Evolutionary conservation across 1,140 invertebrate genomes (phyloP).

Genomic region (Cydia splendana): DNA sequence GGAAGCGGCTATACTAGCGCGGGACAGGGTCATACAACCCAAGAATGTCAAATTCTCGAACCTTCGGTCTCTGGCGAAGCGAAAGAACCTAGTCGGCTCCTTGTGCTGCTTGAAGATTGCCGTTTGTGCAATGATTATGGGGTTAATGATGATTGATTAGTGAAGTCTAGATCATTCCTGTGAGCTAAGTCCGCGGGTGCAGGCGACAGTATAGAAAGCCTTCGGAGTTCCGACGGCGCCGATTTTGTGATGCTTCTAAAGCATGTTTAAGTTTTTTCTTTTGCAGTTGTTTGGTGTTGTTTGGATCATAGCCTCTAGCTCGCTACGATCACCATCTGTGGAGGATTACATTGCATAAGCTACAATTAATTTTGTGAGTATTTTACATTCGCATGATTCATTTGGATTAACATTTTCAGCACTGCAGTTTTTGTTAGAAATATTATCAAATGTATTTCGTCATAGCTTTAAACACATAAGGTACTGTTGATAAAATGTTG

Average conservation of each 20-base stretch:
- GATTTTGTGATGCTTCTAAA: constrained; percentile 73
- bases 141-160: constrained; percentile 57
- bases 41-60: constrained; percentile 60
- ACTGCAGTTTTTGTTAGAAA: neutral
- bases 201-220: constrained; percentile 69
- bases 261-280: constrained; percentile 81
- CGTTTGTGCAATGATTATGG: constrained; percentile 63
- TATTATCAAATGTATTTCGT: neutral
- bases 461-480: neutral
- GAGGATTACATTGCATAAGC: constrained; percentile 79
- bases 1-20: constrained; percentile 60
- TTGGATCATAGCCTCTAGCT: constrained; percentile 81
- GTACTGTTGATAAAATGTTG: neutral
- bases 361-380: constrained; percentile 63
- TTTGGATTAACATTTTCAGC: constrained; percentile 20
- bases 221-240: constrained; percentile 67
- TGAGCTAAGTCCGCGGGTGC: constrained; percentile 75
- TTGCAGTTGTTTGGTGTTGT: constrained; percentile 81
- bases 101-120: constrained; percentile 67
- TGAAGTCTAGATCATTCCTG: constrained; percentile 66
- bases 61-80: constrained; percentile 64
- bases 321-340: constrained; percentile 81
- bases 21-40: constrained; percentile 52
- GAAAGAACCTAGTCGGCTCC: constrained; percentile 67
- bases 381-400: constrained; percentile 42